phyloP scores from a whole-genome alignment of 2,797 vertebrate species.

The Staurois parvus region DNA sequence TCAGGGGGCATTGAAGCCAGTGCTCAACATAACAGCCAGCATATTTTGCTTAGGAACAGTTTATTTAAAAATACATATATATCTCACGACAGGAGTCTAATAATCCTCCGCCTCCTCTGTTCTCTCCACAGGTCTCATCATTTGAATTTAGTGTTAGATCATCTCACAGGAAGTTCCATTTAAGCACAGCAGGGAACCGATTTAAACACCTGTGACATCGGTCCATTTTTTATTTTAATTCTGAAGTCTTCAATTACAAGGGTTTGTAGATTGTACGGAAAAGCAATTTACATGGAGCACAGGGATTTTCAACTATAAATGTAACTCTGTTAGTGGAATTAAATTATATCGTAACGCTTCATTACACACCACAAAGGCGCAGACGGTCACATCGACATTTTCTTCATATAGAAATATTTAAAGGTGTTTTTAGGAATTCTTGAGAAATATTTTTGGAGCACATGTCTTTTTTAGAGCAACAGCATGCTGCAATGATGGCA shows the following conservation, averaged over 20 bases:
- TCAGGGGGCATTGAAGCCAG: no score
- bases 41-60: no score
- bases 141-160: not conserved
- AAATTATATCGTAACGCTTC: conserved; percentile 29
- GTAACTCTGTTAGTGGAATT: conserved; percentile 40
- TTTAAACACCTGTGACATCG: conserved; percentile 40
- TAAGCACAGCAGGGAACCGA: conserved; percentile 13
- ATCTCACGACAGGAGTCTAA: no score
- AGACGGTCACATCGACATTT: not conserved
- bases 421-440: not conserved
- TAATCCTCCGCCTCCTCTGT: not conserved
- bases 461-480: no score
- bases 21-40: no score
- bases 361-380: conserved; percentile 7
- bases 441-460: not conserved
- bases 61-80: no score
- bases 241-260: conserved; percentile 30
- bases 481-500: no score
- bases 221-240: conserved; percentile 17
- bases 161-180: conserved; percentile 4
- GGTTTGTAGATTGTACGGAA: conserved; percentile 24
- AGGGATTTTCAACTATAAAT: conserved; percentile 20
- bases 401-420: conserved; percentile 3
- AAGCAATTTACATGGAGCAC: conserved; percentile 38
- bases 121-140: not conserved